Evolutionary conservation across 2,888 invertebrate species (phyloP).

Genomic region (Caradrina clavipalpis): DNA sequence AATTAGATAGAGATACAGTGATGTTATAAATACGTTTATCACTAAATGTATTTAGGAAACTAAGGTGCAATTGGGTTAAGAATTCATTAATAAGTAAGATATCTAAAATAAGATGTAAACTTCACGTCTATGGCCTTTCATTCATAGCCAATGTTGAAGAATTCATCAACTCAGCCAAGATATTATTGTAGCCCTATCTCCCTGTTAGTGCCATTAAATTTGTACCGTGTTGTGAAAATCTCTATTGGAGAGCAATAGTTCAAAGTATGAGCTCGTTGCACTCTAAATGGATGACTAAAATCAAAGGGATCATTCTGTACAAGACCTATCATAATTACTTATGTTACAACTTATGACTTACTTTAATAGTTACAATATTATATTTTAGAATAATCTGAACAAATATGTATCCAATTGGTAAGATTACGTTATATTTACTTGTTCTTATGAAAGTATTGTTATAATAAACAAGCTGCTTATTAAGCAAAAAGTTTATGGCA

Average conservation of each 20-base stretch:
- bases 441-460: slow-evolving; percentile 22
- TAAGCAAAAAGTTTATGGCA: slow-evolving; percentile 4
- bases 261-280: not conserved
- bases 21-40: no score
- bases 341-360: not conserved
- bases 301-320: not conserved
- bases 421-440: slow-evolving; percentile 4
- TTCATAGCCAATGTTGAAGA: not conserved
- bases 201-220: slow-evolving; percentile 29
- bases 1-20: no score
- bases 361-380: not conserved
- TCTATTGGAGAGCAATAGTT: not conserved
- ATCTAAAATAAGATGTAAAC: not conserved
- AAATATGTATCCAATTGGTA: slow-evolving; percentile 1
- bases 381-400: slow-evolving; percentile 3
- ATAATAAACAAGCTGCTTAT: slow-evolving; percentile 1
- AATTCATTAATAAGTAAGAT: not conserved
- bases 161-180: slow-evolving; percentile 1
- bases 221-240: slow-evolving; percentile 1
- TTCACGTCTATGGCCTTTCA: slow-evolving; percentile 1
- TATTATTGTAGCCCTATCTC: slow-evolving; percentile 1
- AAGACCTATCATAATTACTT: not conserved
- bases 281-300: not conserved
- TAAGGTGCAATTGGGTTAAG: no score
- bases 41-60: no score